Base-by-base conservation (phyloP, 1,140 invertebrate species). In the Brachionus plicatilis region DNA sequence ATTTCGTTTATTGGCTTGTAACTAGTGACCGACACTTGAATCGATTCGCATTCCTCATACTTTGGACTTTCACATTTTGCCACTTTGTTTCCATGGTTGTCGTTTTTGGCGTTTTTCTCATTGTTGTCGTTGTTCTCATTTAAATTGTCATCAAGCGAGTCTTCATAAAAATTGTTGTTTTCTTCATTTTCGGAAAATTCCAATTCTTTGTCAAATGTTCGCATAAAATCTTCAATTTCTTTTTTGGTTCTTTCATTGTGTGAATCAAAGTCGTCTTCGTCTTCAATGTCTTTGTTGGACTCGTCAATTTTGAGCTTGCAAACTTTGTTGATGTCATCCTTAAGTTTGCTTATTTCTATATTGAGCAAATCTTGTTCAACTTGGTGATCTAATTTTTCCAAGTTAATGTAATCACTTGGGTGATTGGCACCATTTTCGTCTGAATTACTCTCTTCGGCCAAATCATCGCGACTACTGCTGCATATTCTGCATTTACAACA, bases 191-290 rank as follows among this genome's bases (percentile, higher is more conserved):
- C 68, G 29, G 68, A 72, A 72, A 72, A 72, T 6, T 72, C 68
- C 33, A 72, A 43, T 43, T 72, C 68, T 45, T 72, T 45, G 37
- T 72, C 68, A 43, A 72, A 72, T 8, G 41, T 72, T 72, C 43
- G 41, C 68, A 72, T 72, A 20, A 72, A 72, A 17, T 72, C 68
- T 45, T 72, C 68, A 41, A 72, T 72, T 72, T 72, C 68, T 72
- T 41, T 72, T 3, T 72, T 72, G 1, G 68, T 72, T 43, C 33
- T 43, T 72, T 72, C 17, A 9, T 72, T 72, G 6, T 20, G 17
- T 12, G 37, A 41, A 43, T 72, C 37, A 24, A 72, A 72, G 17
- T 72, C 37, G 12, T 72, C 37, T n/a, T 72, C 29, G 14, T 41
- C 66, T 68, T 68, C 66, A 17, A 68, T 68, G 29, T 68, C 66